phyloP scores from a whole-genome alignment of 2,888 invertebrate genomes.

The Ptycholaimellus sp. region DNA sequence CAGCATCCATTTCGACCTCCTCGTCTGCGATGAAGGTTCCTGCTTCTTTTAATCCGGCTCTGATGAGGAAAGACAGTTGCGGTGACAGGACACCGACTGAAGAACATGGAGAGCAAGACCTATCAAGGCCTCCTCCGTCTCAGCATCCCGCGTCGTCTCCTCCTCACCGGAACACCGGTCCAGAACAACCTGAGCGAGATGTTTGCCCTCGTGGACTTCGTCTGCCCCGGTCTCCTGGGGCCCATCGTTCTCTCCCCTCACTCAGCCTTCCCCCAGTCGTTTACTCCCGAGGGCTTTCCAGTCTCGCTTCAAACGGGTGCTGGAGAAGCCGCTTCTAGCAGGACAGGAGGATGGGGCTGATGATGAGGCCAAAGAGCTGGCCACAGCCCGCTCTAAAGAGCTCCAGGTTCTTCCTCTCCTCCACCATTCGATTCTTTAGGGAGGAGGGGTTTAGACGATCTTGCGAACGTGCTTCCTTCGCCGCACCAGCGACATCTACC shows the following conservation, averaged over 20 bases:
- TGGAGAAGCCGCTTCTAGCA: conserved; percentile 37
- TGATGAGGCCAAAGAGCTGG: conserved; percentile 32
- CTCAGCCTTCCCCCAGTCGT: no score
- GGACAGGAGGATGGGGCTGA: conserved; percentile 27
- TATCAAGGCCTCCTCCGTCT: conserved; percentile 32
- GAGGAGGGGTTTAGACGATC: no score
- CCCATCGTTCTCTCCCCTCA: no score
- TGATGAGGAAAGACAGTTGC: no score
- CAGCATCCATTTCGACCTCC: conserved; percentile 35
- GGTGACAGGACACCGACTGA: conserved; percentile 44
- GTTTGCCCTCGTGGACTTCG: conserved; percentile 40
- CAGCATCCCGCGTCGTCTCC: conserved; percentile 34
- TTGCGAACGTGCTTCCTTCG: conserved; percentile 37
- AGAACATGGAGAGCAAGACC: conserved; percentile 39
- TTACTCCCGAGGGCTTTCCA: no score
- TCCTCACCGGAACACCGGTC: conserved; percentile 44
- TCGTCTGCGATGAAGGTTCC: conserved; percentile 50
- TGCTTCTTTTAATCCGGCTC: no score
- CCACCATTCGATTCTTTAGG: conserved; percentile 14
- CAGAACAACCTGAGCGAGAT: conserved; percentile 47
- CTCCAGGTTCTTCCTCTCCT: conserved; percentile 1
- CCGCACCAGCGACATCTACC: conserved; percentile 40
- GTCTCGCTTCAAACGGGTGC: conserved; percentile 32
- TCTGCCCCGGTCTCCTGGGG: conserved; percentile 40
- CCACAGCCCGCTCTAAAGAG: conserved; percentile 35